A percentile compares a stretch with the other conserved stretches of the same genome.
These are phyloP conservation scores for Elymnias hypermnestra DNA, from an alignment of 1,140 invertebrate species.

Conservation along the genomic window DNA sequence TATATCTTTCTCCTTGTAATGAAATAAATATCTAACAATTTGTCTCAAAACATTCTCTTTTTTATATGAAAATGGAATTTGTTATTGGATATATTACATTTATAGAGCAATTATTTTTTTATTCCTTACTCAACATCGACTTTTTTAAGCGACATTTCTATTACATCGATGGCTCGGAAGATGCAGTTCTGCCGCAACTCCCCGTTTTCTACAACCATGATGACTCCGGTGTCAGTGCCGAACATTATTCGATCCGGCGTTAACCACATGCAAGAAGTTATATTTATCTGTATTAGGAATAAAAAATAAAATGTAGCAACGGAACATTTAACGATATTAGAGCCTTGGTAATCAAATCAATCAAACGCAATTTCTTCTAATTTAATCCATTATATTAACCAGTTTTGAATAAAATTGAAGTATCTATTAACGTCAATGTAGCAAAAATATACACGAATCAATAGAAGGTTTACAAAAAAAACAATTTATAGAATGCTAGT, in stretches of 20 bases:
- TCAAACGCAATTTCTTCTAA: not conserved
- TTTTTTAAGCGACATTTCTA: conserved; percentile 76
- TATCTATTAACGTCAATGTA: too few relatives aligned
- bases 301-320: not conserved
- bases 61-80: too few relatives aligned
- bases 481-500: too few relatives aligned
- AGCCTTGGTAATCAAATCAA: too few relatives aligned
- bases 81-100: too few relatives aligned
- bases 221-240: conserved; percentile 83
- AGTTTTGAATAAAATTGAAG: too few relatives aligned
- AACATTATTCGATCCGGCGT: conserved; percentile 85
- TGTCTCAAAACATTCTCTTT: too few relatives aligned
- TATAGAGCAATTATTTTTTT: conserved; percentile 5
- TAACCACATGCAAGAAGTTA: conserved; percentile 83
- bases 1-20: too few relatives aligned
- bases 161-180: conserved; percentile 71
- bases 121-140: conserved; percentile 63
- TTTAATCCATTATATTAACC: not conserved
- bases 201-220: conserved; percentile 87
- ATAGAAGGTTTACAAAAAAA: too few relatives aligned
- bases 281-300: conserved; percentile 46
- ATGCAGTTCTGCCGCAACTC: conserved; percentile 82
- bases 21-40: too few relatives aligned
- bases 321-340: too few relatives aligned
- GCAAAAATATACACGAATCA: too few relatives aligned